Evolutionary conservation across 2,888 invertebrate species (phyloP).

Genomic region (Buathra laborator): DNA sequence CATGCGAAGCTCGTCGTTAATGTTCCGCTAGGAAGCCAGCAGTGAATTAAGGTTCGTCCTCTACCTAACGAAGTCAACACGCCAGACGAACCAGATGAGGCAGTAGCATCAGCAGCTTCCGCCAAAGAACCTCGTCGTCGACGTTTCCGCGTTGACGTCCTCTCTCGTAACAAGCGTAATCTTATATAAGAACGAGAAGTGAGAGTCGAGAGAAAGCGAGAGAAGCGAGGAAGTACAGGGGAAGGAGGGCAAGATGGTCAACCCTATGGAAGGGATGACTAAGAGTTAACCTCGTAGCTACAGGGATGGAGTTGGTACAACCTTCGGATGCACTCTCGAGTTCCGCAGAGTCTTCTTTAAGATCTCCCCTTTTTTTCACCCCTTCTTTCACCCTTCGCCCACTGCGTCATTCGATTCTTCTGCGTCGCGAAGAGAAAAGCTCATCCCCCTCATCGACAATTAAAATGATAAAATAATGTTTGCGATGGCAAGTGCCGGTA

Average conservation of each 20-base stretch:
- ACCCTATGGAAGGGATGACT: constrained; percentile 7
- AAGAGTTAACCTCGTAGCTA: constrained; percentile 50
- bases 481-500: constrained; percentile 83
- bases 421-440: background rate
- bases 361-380: constrained; percentile 3
- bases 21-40: constrained; percentile 43
- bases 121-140: constrained; percentile 24
- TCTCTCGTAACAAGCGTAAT: constrained; percentile 64
- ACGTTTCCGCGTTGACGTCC: constrained; percentile 38
- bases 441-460: constrained; percentile 75
- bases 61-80: constrained; percentile 65
- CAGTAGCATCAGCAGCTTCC: constrained; percentile 16
- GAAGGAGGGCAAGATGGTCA: constrained; percentile 11
- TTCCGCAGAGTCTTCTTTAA: background rate
- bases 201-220: background rate
- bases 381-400: background rate
- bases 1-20: constrained; percentile 30
- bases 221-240: constrained; percentile 1
- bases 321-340: background rate
- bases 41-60: constrained; percentile 61
- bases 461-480: constrained; percentile 85
- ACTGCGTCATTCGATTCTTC: background rate
- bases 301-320: background rate
- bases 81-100: constrained; percentile 34
- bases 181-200: constrained; percentile 56